These are phyloP conservation scores for Mobula birostris DNA, from an alignment of 2,113 vertebrate genomes.

Conservation along the genomic window DNA sequence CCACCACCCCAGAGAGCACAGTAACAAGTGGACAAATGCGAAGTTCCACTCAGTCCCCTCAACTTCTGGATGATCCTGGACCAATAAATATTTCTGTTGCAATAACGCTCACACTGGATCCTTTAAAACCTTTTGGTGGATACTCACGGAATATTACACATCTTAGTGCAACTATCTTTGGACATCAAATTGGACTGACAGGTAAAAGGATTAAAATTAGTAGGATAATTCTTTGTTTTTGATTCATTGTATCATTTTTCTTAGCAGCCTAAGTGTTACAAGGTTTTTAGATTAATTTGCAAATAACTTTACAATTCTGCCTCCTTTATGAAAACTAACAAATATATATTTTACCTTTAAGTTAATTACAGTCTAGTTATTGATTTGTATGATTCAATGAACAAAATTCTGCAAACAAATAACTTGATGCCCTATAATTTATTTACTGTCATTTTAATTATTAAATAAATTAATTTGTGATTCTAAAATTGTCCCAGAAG, in stretches of 20 bases:
- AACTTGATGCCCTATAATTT: background rate
- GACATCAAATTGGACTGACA: slow-evolving; percentile 84
- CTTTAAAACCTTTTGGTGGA: slow-evolving; percentile 79
- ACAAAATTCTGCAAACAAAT: background rate
- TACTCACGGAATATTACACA: slow-evolving; percentile 94
- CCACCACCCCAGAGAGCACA: slow-evolving; percentile 75
- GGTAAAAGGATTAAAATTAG: slow-evolving; percentile 53
- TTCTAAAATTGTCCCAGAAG: background rate
- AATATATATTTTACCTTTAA: too few species aligned
- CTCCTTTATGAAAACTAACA: too few species aligned
- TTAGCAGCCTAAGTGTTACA: background rate
- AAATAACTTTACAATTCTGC: background rate
- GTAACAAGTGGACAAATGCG: slow-evolving; percentile 78
- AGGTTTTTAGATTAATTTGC: background rate
- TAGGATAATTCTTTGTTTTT: background rate
- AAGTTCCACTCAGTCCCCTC: slow-evolving; percentile 74
- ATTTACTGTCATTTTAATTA: background rate
- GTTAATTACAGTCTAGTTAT: background rate
- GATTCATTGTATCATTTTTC: background rate
- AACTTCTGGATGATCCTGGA: slow-evolving; percentile 79
- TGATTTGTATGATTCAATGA: background rate
- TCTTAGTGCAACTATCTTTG: slow-evolving; percentile 78
- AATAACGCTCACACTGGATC: slow-evolving; percentile 88
- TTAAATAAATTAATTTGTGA: background rate
- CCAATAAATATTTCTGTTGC: slow-evolving; percentile 89